A percentile compares a stretch with the other conserved stretches of the same genome.
These are phyloP conservation scores for Melospiza melodia DNA, from an alignment of 2,113 vertebrate species.

Conservation along the genomic window DNA sequence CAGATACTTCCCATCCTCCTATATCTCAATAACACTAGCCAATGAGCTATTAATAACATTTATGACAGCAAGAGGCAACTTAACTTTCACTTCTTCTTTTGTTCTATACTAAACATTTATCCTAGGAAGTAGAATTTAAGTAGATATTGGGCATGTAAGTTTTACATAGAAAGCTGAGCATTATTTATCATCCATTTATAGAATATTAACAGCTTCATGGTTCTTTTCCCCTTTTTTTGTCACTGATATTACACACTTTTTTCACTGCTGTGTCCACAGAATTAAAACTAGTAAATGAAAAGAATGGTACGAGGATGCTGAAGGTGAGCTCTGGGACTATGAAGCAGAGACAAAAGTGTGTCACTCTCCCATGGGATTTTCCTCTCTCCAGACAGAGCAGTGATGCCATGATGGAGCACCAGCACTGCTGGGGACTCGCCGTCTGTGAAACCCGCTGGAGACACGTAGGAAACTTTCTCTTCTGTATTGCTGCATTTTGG, in stretches of 20 bases:
- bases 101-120: background rate
- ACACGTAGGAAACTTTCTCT: background rate
- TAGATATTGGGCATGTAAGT: constrained; percentile 12
- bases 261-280: background rate
- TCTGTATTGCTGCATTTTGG: background rate
- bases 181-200: background rate
- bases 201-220: background rate
- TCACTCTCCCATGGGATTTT: background rate
- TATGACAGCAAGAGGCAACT: background rate
- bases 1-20: background rate
- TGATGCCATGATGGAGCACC: background rate
- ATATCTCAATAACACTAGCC: background rate
- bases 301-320: background rate
- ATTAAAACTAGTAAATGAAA: background rate
- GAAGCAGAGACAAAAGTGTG: background rate
- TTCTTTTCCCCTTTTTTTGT: background rate
- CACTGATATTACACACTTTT: background rate
- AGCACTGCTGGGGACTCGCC: background rate
- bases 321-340: background rate
- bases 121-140: background rate
- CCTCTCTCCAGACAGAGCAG: background rate
- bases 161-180: constrained; percentile 16
- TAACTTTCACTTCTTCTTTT: background rate
- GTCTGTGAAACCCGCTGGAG: background rate
- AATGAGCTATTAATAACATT: background rate